These are phyloP conservation scores for Cecropterus lyciades DNA, from an alignment of 1,140 invertebrate genomes.

Conservation along the genomic window DNA sequence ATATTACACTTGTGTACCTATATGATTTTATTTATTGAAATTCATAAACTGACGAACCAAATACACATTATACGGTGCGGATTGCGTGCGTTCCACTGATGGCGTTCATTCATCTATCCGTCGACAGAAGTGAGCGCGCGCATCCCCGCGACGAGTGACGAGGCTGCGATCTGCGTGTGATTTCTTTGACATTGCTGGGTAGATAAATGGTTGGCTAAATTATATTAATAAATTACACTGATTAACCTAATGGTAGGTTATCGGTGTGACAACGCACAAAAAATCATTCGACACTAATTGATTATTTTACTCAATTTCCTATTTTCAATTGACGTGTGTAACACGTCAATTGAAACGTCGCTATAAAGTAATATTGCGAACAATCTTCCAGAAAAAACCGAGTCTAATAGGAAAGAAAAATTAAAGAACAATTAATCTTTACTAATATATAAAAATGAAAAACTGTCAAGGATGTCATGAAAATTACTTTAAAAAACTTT, in stretches of 20 bases:
- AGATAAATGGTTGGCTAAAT: conserved; percentile 19
- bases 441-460: no score
- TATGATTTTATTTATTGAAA: no score
- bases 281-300: neutral
- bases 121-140: conserved; percentile 42
- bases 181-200: conserved; percentile 34
- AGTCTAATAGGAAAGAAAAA: no score
- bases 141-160: conserved; percentile 45
- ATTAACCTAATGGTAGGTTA: conserved; percentile 2
- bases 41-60: neutral
- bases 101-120: conserved; percentile 57
- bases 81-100: conserved; percentile 42
- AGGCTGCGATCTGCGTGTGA: conserved; percentile 28
- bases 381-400: no score
- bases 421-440: no score
- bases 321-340: no score
- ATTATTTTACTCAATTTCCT: no score
- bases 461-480: no score
- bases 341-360: no score
- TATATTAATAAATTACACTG: conserved; percentile 17
- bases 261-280: neutral
- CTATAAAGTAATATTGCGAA: no score
- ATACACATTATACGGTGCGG: conserved; percentile 6
- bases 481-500: no score
- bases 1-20: no score